Conservation (phyloP, 2,888 invertebrate genomes). For the Neoascia interrupta region DNA sequence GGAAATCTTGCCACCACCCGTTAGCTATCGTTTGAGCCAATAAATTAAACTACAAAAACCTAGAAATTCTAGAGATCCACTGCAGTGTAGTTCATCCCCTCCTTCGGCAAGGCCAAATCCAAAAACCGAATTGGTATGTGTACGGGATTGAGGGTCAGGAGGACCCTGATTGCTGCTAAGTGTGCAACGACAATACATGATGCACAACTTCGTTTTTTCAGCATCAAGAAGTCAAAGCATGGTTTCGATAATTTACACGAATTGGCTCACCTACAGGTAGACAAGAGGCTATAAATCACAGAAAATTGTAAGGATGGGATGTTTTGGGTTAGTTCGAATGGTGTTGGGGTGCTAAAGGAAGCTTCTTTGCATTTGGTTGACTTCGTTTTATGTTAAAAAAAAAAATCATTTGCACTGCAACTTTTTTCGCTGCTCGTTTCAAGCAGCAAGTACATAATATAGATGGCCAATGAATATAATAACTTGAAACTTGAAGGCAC, state of each 20-base stretch:
- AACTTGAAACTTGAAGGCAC: no score
- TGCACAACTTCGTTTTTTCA: conserved; percentile 48
- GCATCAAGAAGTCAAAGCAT: conserved; percentile 50
- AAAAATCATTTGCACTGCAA: neutral
- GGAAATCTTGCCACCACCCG: conserved; percentile 1
- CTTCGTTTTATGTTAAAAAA: neutral
- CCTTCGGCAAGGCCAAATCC: conserved; percentile 21
- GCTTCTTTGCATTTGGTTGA: neutral
- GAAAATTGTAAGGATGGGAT: conserved; percentile 46
- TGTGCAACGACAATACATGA: conserved; percentile 42
- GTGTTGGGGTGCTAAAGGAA: neutral
- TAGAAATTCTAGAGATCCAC: conserved; percentile 60
- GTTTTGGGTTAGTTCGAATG: neutral
- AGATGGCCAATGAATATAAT: conserved; percentile 27
- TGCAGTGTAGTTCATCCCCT: conserved; percentile 22
- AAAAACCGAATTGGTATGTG: conserved; percentile 53
- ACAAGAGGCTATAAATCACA: conserved; percentile 60
- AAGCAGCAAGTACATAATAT: no score
- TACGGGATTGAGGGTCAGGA: neutral
- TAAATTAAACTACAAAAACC: conserved; percentile 65
- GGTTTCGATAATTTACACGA: conserved; percentile 67
- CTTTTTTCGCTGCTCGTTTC: no score
- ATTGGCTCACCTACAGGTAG: conserved; percentile 67
- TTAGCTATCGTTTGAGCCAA: conserved; percentile 53
- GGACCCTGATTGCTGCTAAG: conserved; percentile 20